Conservation (phyloP, 2,888 invertebrate species). For the Troides helena region DNA sequence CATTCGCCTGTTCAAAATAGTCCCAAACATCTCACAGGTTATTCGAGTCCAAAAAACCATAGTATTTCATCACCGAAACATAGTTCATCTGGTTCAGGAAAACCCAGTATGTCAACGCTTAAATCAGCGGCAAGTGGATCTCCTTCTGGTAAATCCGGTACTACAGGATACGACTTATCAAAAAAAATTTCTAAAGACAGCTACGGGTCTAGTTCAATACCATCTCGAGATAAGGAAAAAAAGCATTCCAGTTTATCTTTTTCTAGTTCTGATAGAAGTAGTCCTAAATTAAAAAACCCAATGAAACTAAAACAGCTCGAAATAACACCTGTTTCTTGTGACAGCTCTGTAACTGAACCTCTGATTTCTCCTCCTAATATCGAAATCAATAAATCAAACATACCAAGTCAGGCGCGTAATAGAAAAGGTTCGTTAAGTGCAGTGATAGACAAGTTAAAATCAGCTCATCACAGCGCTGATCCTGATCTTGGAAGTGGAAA, state of each 20-base stretch:
- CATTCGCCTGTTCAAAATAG: slow-evolving; percentile 89
- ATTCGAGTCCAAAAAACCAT: slow-evolving; percentile 89
- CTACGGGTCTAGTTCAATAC: slow-evolving; percentile 62
- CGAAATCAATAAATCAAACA: slow-evolving; percentile 81
- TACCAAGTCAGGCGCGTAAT: slow-evolving; percentile 82
- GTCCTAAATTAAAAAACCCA: slow-evolving; percentile 84
- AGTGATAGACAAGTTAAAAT: slow-evolving; percentile 92
- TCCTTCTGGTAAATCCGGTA: slow-evolving; percentile 82
- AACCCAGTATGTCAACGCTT: slow-evolving; percentile 93
- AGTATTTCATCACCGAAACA: slow-evolving; percentile 90
- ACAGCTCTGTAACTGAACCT: slow-evolving; percentile 67
- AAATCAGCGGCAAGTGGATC: slow-evolving; percentile 88
- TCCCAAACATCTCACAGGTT: slow-evolving; percentile 86
- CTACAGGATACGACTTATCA: slow-evolving; percentile 76
- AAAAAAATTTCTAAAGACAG: slow-evolving; percentile 79
- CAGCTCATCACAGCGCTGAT: slow-evolving; percentile 84
- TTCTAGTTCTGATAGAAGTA: slow-evolving; percentile 80
- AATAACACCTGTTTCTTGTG: slow-evolving; percentile 78
- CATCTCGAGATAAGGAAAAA: slow-evolving; percentile 79
- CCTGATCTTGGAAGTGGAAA: slow-evolving; percentile 69
- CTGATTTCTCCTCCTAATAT: slow-evolving; percentile 75
- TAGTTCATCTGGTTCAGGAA: slow-evolving; percentile 86
- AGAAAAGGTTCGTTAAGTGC: slow-evolving; percentile 89
- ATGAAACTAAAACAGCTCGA: slow-evolving; percentile 85
- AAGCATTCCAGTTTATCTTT: slow-evolving; percentile 75